A percentile compares a stretch with the other conserved stretches of the same genome.
These are phyloP conservation scores for Penelope pileata DNA, from an alignment of 2,113 vertebrate species.

Conservation along the genomic window DNA sequence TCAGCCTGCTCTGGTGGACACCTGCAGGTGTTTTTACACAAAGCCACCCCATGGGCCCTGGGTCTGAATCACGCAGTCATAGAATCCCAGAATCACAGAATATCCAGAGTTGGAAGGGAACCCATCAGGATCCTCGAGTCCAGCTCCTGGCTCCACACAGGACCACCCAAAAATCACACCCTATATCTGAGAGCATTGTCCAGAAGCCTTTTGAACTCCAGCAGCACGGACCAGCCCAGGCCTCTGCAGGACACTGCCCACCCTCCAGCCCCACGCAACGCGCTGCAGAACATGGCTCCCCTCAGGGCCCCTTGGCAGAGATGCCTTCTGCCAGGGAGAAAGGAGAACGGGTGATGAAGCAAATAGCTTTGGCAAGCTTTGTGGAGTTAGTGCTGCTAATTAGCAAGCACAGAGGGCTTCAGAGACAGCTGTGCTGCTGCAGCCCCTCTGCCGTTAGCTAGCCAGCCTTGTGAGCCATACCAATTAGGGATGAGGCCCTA, in stretches of 20 bases:
- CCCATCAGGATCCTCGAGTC: no score
- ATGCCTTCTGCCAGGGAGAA: background rate
- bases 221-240: background rate
- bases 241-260: background rate
- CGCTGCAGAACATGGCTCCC: background rate
- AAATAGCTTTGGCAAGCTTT: background rate
- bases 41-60: background rate
- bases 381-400: background rate
- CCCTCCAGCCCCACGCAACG: background rate
- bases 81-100: no score
- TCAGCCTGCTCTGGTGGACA: accelerated
- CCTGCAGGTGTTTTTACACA: background rate
- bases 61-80: no score
- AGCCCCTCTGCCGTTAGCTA: background rate
- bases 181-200: no score
- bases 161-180: no score
- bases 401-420: background rate
- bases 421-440: background rate
- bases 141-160: no score
- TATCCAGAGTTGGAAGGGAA: no score
- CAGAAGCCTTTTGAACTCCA: no score
- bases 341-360: background rate
- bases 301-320: background rate
- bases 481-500: conserved; percentile 5
- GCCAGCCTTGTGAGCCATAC: background rate